A percentile compares a stretch with the other conserved stretches of the same genome.
These are phyloP conservation scores for Spilarctia lutea DNA, from an alignment of 2,888 invertebrate genomes.

Conservation along the genomic window DNA sequence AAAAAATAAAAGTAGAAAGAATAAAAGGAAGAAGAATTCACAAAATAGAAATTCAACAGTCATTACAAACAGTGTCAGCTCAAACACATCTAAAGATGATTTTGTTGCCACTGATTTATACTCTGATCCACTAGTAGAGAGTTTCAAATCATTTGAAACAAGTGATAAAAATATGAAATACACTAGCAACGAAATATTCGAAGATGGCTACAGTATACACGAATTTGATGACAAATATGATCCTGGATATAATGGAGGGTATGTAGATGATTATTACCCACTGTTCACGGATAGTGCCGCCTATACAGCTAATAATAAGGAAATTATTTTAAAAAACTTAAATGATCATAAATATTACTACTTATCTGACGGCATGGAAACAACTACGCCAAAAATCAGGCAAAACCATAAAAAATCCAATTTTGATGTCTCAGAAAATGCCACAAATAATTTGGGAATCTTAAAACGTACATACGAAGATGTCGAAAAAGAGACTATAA, in stretches of 20 bases:
- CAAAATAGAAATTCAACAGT: slow-evolving; percentile 12
- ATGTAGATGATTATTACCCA: slow-evolving; percentile 75
- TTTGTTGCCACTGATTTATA: slow-evolving; percentile 26
- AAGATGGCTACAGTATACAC: slow-evolving; percentile 6
- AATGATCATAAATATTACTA: slow-evolving; percentile 66
- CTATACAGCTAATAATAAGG: slow-evolving; percentile 59
- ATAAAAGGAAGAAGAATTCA: slow-evolving; percentile 13
- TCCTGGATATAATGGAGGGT: slow-evolving; percentile 42
- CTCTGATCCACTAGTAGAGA: slow-evolving; percentile 12
- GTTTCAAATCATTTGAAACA: slow-evolving; percentile 13
- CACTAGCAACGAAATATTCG: slow-evolving; percentile 24
- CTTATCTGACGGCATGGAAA: slow-evolving; percentile 54
- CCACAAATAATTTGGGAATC: slow-evolving; percentile 22
- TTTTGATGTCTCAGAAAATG: slow-evolving; percentile 7
- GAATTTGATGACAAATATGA: slow-evolving; percentile 12
- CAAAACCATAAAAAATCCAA: slow-evolving; percentile 8
- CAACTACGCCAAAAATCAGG: slow-evolving; percentile 7
- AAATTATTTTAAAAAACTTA: slow-evolving; percentile 56
- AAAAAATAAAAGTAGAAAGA: slow-evolving; percentile 24
- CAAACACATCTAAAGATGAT: background rate
- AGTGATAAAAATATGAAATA: background rate
- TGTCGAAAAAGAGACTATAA: slow-evolving; percentile 21
- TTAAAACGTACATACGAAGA: slow-evolving; percentile 27
- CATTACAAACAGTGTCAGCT: background rate
- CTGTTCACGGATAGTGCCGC: slow-evolving; percentile 66